A percentile compares a stretch with the other conserved stretches of the same genome.
These are phyloP conservation scores for Brachyhypopomus gauderio DNA, from an alignment of 2,113 vertebrate genomes.

Conservation along the genomic window DNA sequence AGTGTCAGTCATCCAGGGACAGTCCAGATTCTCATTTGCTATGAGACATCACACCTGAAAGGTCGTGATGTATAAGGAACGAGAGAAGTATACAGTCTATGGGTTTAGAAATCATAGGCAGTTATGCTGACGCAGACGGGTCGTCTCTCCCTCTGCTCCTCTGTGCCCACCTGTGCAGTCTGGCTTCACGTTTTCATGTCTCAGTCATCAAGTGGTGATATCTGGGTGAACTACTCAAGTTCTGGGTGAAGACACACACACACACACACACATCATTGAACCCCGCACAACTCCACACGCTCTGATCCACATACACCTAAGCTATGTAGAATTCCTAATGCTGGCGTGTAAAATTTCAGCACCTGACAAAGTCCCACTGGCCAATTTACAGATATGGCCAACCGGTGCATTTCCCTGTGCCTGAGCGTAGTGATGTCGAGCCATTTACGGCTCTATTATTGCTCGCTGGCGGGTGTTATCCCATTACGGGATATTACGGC, in stretches of 20 bases:
- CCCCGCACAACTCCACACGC: slow-evolving; percentile 52
- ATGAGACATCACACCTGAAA: neutral
- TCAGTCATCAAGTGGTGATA: slow-evolving; percentile 5
- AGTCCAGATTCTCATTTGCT: no score
- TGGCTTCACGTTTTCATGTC: no score
- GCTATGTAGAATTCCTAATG: neutral
- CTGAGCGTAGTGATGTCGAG: neutral
- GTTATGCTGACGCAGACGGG: neutral
- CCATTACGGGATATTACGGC: slow-evolving; percentile 19
- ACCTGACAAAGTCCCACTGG: slow-evolving; percentile 15
- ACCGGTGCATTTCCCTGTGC: slow-evolving; percentile 14
- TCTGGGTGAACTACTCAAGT: no score
- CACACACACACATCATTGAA: slow-evolving; percentile 10
- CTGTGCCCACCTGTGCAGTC: neutral
- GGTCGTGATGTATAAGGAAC: neutral
- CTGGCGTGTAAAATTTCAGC: slow-evolving; percentile 8
- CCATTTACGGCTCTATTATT: slow-evolving; percentile 17
- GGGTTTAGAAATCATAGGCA: neutral
- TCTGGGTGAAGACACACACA: neutral
- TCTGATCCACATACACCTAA: neutral
- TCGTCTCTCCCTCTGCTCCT: neutral
- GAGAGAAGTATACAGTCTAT: neutral
- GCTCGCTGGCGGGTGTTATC: slow-evolving; percentile 24
- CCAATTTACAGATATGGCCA: slow-evolving; percentile 23
- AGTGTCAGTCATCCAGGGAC: no score